These are phyloP conservation scores for Podarcis cretensis DNA, from an alignment of 2,113 vertebrate genomes.

Conservation along the genomic window DNA sequence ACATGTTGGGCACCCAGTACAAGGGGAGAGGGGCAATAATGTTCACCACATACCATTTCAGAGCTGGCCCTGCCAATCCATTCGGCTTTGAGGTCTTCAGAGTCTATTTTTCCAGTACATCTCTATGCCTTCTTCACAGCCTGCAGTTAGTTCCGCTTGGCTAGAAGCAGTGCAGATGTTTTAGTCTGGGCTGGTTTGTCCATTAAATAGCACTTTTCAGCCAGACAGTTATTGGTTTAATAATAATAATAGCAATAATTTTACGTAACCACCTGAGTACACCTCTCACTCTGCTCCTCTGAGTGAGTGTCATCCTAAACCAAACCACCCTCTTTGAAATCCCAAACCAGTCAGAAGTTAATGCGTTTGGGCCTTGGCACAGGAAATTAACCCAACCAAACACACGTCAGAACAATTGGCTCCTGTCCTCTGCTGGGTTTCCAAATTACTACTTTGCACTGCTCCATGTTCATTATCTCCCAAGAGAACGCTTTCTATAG, in stretches of 20 bases:
- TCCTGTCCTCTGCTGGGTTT: neutral
- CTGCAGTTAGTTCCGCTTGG: neutral
- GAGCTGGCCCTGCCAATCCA: neutral
- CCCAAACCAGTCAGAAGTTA: neutral
- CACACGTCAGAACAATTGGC: neutral
- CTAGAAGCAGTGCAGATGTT: neutral
- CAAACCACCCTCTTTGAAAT: neutral
- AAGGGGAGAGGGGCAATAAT: neutral
- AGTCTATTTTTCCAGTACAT: neutral
- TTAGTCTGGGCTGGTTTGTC: neutral
- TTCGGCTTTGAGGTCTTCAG: neutral
- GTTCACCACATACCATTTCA: neutral
- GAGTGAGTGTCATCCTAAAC: neutral
- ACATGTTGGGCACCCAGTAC: neutral
- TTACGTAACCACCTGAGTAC: neutral
- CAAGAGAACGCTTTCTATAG: neutral
- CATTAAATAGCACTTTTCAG: neutral
- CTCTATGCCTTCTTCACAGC: neutral
- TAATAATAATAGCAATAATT: neutral
- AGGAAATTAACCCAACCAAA: neutral
- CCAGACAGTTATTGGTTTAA: neutral
- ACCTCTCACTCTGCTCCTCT: neutral
- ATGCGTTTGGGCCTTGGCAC: neutral
- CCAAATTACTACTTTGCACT: neutral
- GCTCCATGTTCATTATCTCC: slow-evolving; percentile 5